These are phyloP conservation scores for Eupithecia vulgata DNA, from an alignment of 2,888 invertebrate species.

Conservation along the genomic window DNA sequence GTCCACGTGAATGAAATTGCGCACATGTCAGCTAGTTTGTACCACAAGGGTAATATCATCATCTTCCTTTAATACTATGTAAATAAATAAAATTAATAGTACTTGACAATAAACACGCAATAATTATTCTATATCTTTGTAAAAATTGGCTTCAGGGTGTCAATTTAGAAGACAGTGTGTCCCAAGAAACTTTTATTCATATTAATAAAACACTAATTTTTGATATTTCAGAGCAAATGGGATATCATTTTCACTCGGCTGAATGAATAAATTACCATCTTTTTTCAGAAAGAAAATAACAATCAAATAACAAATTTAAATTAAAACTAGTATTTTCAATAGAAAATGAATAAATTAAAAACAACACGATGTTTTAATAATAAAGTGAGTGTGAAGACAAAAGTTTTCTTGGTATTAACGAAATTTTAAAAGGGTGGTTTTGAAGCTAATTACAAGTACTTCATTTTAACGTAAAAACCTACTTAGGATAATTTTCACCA, in stretches of 20 bases:
- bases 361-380: neutral
- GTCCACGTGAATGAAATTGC: too few relatives aligned
- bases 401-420: neutral
- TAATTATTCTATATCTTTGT: neutral
- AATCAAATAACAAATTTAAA: too few relatives aligned
- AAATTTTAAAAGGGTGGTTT: neutral
- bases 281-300: too few relatives aligned
- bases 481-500: too few relatives aligned
- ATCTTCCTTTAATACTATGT: too few relatives aligned
- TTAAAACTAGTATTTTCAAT: too few relatives aligned
- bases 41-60: too few relatives aligned
- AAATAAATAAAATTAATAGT: too few relatives aligned
- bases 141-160: neutral
- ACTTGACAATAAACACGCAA: neutral
- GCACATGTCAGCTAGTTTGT: too few relatives aligned
- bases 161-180: constrained; percentile 30
- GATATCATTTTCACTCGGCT: constrained; percentile 9
- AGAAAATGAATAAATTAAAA: too few relatives aligned
- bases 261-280: constrained; percentile 12
- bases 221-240: constrained; percentile 20
- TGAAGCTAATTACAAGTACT: too few relatives aligned
- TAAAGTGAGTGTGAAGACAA: neutral
- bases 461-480: too few relatives aligned
- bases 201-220: constrained; percentile 29
- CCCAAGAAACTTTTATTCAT: constrained; percentile 33